Evolutionary conservation across 2,797 vertebrate genomes (phyloP), one percentile per base, ranked within the genome.

Genomic region (Enoplosus armatus): DNA sequence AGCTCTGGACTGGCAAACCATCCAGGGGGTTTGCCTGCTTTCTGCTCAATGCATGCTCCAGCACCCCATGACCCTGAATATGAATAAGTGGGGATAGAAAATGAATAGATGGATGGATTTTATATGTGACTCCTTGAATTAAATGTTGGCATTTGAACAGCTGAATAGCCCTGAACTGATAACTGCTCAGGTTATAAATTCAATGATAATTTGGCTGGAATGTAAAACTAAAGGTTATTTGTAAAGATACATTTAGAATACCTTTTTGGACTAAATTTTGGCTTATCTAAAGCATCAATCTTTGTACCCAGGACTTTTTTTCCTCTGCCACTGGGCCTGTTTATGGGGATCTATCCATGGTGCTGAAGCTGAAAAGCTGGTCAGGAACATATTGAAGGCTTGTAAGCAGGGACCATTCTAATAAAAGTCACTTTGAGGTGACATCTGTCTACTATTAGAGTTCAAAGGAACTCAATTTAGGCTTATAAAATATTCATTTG

Each of bases 291-390:
- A 26, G 39, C 31, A 69, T 56, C 9, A 60, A 60, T 27, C 62
- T 68, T 62, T 27, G 27, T 51, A 53, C 24, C 16, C 10, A 37
- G 22, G 4, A 4, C 24, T 26, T 39, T 9, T 35, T 70, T 55
- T 68, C 24, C 20, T 47, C 39, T 10, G 22, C 16, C 56, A 55
- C 6, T 20, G 4, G 10, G 48, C 33, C 47, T 33, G 12, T 75
- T 79, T 70, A 12, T 63, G 26, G 4, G 75, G 85, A 77, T 43
- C 92, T 94, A 31, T 93, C 93, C 89, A 31, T 91, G 89, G 92
- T 94, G 73, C 92, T 94, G 87, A 93, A 92, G 53, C 53, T 33
- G 53, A 60, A 33, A 75, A 74, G 48, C 29, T 12, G 35, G 3
- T 60, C 62, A 72, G 64, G 55, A 47, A 51, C 47, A 60, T 69